These are phyloP conservation scores for Triplophysa yarkandensis DNA, from an alignment of 2,797 vertebrate species.

Conservation along the genomic window DNA sequence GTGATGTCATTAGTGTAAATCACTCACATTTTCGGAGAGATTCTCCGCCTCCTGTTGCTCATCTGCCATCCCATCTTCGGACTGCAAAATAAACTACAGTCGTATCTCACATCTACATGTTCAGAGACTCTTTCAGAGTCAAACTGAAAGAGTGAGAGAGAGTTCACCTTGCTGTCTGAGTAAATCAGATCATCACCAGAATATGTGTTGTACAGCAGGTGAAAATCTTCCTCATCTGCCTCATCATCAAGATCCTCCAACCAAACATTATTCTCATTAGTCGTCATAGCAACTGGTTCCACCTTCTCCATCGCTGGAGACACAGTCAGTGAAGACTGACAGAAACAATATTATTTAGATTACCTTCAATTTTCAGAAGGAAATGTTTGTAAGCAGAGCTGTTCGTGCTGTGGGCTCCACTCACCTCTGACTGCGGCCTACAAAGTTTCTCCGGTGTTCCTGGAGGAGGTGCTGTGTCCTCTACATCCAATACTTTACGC, in stretches of 20 bases:
- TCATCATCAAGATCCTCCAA: constrained; percentile 76
- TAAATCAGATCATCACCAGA: constrained; percentile 74
- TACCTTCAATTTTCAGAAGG: neutral
- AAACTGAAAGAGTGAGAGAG: neutral
- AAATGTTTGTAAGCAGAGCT: neutral
- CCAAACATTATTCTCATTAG: constrained; percentile 58
- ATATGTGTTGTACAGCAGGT: constrained; percentile 76
- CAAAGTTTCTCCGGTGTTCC: constrained; percentile 60
- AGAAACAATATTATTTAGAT: neutral
- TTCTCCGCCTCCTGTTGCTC: constrained; percentile 70
- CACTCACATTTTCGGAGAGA: constrained; percentile 79
- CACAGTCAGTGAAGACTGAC: neutral
- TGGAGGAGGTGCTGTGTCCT: constrained; percentile 33
- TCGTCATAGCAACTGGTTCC: constrained; percentile 57
- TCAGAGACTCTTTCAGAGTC: neutral
- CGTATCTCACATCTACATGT: neutral
- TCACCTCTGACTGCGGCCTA: constrained; percentile 58
- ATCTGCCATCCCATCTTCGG: constrained; percentile 68
- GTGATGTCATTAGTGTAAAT: neutral
- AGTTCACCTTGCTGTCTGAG: constrained; percentile 80
- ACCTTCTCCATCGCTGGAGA: constrained; percentile 53
- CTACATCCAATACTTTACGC: constrained; percentile 68
- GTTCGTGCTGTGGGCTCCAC: neutral
- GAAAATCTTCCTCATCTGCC: constrained; percentile 71
- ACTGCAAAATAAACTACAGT: constrained; percentile 62